Base-by-base conservation (phyloP, 1,140 invertebrate species). In the Drosophila takahashii region DNA sequence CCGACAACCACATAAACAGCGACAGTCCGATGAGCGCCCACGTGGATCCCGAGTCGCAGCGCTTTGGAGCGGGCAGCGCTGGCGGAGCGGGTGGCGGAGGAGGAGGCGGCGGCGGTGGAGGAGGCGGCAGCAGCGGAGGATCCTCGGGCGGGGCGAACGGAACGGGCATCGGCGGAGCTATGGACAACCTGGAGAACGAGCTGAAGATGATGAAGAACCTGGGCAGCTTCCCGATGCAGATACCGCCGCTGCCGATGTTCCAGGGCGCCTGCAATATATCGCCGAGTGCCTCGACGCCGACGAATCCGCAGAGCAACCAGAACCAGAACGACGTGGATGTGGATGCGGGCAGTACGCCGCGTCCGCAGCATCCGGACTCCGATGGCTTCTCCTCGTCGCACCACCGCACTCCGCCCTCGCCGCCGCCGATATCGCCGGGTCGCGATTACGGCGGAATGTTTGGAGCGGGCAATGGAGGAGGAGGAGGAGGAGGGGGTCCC, bases 201-300 rank as follows among this genome's bases (percentile, higher is more conserved):
- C 78, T 92, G 22, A 92, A 92, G 53, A 91, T 92, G 83, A 92
- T 92, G 90, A 92, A 92, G 60, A 92, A 90, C 18, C 60, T 92
- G 53, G 81, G 86, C 53, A 92, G 81, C 39, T 92, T 92, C 47
- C 91, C 92, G 2, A 92, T 92, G 90, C 92, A 92, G 58, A 91
- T 92, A 41, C 91, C 91, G 15, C 81, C 91, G 45, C 57, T 92
- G 72, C 90, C 92, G 8, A 92, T 92, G 83, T 92, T 92, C 59
- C 85, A 83, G 44, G 81, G 81, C 4, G 77, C 91, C 0, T 92
- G 91, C 71, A 91, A 92, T 47, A 92, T 92, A 44, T 92, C 91
- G 66, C 91, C 91, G 3, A 87, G 51, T 39, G 79, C 84, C 37
- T 87, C 87, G 5, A 92, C 91, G 39, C 91, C 91, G 8, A 92